These are phyloP conservation scores for Spilogale gracilis DNA, from an alignment of 2,113 vertebrate species.

Conservation along the genomic window DNA sequence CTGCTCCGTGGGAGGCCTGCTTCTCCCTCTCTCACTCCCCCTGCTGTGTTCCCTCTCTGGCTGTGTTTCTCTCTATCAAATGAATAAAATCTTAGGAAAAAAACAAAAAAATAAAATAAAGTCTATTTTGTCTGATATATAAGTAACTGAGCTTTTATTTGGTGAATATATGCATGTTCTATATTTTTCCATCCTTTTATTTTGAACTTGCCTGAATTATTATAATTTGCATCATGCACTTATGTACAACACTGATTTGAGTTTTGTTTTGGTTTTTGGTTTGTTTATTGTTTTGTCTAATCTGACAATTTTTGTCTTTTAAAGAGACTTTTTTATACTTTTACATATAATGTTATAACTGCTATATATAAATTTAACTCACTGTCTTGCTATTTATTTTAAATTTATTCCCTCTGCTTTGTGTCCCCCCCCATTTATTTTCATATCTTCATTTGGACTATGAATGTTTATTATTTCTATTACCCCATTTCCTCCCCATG, in stretches of 20 bases:
- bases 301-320: constrained; percentile 18
- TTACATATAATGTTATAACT: neutral
- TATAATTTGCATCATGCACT: neutral
- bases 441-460: neutral
- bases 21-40: no score
- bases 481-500: neutral
- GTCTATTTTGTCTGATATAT: neutral
- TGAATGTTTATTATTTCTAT: constrained; percentile 22
- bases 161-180: neutral
- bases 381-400: neutral
- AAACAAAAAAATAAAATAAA: neutral
- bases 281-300: neutral
- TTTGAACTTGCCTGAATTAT: constrained; percentile 5
- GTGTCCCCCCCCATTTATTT: neutral
- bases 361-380: neutral
- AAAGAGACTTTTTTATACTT: neutral
- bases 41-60: no score
- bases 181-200: neutral
- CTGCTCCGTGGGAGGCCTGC: no score
- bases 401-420: neutral
- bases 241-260: neutral
- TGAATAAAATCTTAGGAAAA: no score
- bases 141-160: neutral
- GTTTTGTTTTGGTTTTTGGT: neutral
- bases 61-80: no score